Percentiles rank a stretch among this genome's conserved stretches.
Conservation (phyloP, 2,797 vertebrate species). For the Sparidentex hasta region DNA sequence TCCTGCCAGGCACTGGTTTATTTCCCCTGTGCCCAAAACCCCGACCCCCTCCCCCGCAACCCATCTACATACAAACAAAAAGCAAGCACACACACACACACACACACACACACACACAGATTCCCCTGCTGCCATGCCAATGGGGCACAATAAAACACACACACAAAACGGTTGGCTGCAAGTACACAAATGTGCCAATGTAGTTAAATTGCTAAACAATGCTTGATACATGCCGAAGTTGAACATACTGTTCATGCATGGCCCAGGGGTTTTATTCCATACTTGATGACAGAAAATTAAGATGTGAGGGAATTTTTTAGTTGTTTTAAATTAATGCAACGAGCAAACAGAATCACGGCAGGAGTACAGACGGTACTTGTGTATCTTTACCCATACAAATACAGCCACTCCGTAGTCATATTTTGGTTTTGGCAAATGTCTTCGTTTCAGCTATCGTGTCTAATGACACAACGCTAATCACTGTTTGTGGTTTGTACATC, state of each 20-base stretch:
- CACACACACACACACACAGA: conserved; percentile 3
- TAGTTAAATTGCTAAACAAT: conserved; percentile 31
- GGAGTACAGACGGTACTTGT: not conserved
- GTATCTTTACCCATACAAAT: not conserved
- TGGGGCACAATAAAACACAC: conserved; percentile 71
- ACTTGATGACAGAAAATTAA: conserved; percentile 17
- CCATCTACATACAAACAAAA: conserved; percentile 77
- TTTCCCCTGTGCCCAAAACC: conserved; percentile 73
- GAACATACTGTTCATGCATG: not conserved
- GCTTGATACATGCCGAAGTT: not conserved
- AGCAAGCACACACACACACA: conserved; percentile 29
- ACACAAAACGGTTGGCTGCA: conserved; percentile 49
- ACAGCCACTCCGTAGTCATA: not conserved
- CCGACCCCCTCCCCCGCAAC: conserved; percentile 20
- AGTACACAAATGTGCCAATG: conserved; percentile 45
- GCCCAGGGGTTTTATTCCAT: conserved; percentile 30
- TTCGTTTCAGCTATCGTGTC: not conserved
- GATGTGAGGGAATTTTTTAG: not conserved
- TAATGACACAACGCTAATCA: not conserved
- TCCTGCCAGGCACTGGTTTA: conserved; percentile 74
- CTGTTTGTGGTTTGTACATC: not conserved
- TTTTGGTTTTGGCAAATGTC: not conserved
- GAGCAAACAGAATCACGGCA: not conserved
- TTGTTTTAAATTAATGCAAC: conserved; percentile 14
- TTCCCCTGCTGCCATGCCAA: conserved; percentile 51